Evolutionary conservation across 1,140 invertebrate species (phyloP), one percentile per base, ranked within the genome.

Genomic region (Magallana gigas): DNA sequence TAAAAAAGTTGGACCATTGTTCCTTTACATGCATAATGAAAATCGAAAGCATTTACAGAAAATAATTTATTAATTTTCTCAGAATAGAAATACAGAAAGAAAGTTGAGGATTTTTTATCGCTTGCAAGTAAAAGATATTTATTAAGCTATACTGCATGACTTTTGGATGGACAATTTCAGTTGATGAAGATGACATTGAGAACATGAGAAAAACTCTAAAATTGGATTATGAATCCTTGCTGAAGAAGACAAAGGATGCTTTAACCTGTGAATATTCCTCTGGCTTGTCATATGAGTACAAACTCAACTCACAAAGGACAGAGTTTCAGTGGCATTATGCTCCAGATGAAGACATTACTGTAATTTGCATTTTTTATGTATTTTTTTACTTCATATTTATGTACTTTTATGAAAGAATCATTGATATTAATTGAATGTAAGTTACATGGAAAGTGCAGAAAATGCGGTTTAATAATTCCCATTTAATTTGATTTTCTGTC

Each of bases 261-360:
- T 90, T 92, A 16, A 91, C 91, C 7, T 82, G 87, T 68, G 57
- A 86, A 29, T 23, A 85, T 59, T 85, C 64, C 8, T 86, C 57
- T 8, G 89, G 87, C 59, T 58, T 88, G 23, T 85, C 85, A 16
- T 92, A 90, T 88, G 86, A 86, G 14, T 92, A 90, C 60, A 89
- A 91, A 18, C 12, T 92, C 12, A 91, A 90, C 62, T 58, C 48
- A 16, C 68, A 86, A 23, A 82, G 86, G 68, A 64, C 89, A 12
- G 88, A 90, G 56, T 85, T 92, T 29, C 58, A 88, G 16, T 92
- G 92, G 92, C 91, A 92, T 83, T 83, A 90, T 90, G 82, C 90
- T 6, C 71, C 90, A 12, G 68, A 84, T 23, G 86, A 90, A 60
- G 90, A 92, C 59, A 89, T 92, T 14, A 91, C 91, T 82, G 92